A percentile compares a stretch with the other conserved stretches of the same genome.
phyloP scores from a whole-genome alignment of 2,113 vertebrate species.

The Mionectes macconnelli region DNA sequence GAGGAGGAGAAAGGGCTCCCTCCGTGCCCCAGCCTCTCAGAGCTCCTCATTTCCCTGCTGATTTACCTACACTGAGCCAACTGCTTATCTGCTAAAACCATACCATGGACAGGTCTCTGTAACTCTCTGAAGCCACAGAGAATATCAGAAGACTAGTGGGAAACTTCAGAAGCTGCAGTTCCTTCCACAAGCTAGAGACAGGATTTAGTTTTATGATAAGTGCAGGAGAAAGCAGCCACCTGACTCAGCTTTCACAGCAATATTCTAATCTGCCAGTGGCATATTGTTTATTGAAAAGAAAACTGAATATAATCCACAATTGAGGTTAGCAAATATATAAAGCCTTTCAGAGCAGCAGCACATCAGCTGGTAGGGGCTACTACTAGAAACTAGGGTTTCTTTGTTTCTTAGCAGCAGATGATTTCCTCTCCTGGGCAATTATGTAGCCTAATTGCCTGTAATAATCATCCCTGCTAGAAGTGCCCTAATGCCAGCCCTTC shows the following conservation, averaged over 20 bases:
- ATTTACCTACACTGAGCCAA: background rate
- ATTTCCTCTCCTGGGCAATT: constrained; percentile 58
- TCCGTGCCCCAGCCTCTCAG: background rate
- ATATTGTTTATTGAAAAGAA: background rate
- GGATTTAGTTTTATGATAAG: background rate
- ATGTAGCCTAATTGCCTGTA: constrained; percentile 44
- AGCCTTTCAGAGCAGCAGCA: background rate
- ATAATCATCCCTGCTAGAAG: constrained; percentile 43
- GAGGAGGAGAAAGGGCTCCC: background rate
- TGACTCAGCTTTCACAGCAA: background rate
- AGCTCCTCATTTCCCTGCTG: background rate
- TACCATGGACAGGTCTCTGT: background rate
- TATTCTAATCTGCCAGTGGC: background rate
- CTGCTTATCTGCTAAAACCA: background rate
- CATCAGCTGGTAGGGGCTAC: constrained; percentile 17
- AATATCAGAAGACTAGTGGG: background rate
- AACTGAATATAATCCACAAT: background rate
- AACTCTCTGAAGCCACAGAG: background rate
- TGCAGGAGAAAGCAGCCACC: background rate
- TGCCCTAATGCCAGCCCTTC: background rate
- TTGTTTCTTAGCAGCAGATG: constrained; percentile 55
- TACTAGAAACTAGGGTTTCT: constrained; percentile 29
- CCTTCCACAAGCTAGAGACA: background rate
- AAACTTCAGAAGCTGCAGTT: background rate
- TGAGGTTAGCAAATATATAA: background rate